Evolutionary conservation across 2,797 vertebrate species (phyloP).

Genomic region (Dromococcyx pavoninus): DNA sequence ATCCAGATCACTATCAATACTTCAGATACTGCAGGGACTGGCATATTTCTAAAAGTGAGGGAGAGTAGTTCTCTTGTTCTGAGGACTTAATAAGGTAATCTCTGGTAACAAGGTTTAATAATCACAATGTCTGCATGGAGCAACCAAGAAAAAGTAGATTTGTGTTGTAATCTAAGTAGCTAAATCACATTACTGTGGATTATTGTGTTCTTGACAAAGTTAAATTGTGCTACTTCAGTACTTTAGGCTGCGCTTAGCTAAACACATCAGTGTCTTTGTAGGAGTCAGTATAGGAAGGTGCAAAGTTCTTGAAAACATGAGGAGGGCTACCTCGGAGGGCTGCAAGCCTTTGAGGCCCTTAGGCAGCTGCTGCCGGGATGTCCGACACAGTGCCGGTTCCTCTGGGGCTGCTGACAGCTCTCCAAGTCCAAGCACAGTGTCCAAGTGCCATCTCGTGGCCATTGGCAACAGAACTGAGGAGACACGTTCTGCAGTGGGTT

Average conservation of each 20-base stretch:
- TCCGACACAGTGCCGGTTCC: not conserved
- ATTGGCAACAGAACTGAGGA: not conserved
- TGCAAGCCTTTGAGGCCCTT: too few relatives aligned
- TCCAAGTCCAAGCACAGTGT: not conserved
- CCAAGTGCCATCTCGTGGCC: constrained; percentile 70
- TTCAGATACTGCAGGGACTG: not conserved
- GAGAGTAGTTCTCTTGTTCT: not conserved
- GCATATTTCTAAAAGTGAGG: not conserved
- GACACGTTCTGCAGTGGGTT: not conserved
- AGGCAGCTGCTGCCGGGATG: not conserved
- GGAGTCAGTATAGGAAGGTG: not conserved
- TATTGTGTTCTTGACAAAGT: not conserved
- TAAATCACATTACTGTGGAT: not conserved
- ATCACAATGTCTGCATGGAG: not conserved
- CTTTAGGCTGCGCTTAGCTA: not conserved
- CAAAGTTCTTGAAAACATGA: not conserved
- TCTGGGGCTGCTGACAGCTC: not conserved
- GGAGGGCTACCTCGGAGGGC: not conserved
- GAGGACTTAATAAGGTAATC: not conserved
- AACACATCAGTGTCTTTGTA: not conserved
- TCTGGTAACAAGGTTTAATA: not conserved
- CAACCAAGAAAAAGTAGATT: not conserved
- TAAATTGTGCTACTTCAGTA: not conserved
- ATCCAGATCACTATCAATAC: not conserved
- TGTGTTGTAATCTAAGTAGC: not conserved